Evolutionary conservation across 2,797 vertebrate genomes (phyloP), one percentile per base, ranked within the genome.

Genomic region (Trichosurus vulpecula): DNA sequence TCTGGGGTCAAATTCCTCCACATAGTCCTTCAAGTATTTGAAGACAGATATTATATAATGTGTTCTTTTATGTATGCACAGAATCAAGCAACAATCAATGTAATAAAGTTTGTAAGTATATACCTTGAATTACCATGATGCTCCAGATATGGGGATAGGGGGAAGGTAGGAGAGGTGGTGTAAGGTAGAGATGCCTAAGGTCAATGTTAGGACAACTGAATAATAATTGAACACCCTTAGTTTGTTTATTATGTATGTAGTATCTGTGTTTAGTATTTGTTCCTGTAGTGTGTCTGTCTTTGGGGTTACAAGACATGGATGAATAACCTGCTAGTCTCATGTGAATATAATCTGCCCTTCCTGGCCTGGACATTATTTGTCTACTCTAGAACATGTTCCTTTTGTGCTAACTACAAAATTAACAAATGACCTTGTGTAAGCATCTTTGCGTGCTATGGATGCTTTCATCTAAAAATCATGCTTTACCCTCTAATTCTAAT

Each of bases 51-150:
- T 22, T 66, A 74, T 41, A 74, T 41, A 74, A 14, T 74, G n/a
- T 74, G 66, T 74, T 74, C 66, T 74, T 41, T 22, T 74, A 74
- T 41, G 6, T 12, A 74, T 3, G 19, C 66, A 22, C 66, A 41
- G 19, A 22, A 74, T 41, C 66, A 41, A 41, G n/a, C 66, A 41
- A 22, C 14, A 0, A 74, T 22, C 66, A 22, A 74, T 22, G n/a
- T n/a, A 74, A 41, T 74, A 74, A 74, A 61, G 58, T 61, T 35
- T 35, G 12, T 61, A 61, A 61, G 27, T 74, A 19, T 41, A 74
- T 27, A 93, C 30, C 91, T 92, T 96, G 51, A 30, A 95, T n/a
- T 58, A 31, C 4, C 12, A 58, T 92, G 52, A 90, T 93, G 54
- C 55, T 95, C 52, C 8, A 93, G 90, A 92, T 92, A 90, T 90